Conservation (phyloP, 1,140 invertebrate genomes). For the Drosophila lini region DNA sequence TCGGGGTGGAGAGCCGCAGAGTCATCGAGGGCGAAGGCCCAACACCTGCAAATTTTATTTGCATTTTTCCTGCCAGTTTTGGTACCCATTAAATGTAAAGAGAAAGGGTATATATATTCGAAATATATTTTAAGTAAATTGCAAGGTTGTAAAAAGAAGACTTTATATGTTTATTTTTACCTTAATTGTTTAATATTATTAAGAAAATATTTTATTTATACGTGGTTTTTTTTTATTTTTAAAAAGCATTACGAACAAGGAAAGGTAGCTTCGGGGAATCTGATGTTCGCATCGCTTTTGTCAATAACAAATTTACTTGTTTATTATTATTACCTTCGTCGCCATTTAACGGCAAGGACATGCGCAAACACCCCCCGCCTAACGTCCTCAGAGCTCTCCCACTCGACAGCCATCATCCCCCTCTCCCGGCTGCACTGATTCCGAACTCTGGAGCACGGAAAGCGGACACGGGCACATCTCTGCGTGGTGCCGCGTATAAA, state of each 20-base stretch:
- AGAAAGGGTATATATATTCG: slow-evolving; percentile 13
- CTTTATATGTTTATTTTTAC: too few relatives aligned
- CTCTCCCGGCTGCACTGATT: slow-evolving; percentile 11
- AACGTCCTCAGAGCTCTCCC: slow-evolving; percentile 4
- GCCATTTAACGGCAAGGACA: slow-evolving; percentile 61
- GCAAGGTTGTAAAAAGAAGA: neutral
- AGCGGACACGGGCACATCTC: slow-evolving; percentile 19
- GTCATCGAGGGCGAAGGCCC: slow-evolving; percentile 35
- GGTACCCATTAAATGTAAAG: slow-evolving; percentile 12
- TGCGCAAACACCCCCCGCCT: slow-evolving; percentile 66
- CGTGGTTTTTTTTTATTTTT: neutral
- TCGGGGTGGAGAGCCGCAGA: neutral
- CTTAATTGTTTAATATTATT: neutral
- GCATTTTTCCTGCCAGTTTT: slow-evolving; percentile 55
- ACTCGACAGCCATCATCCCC: slow-evolving; percentile 11
- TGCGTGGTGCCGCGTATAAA: slow-evolving; percentile 58
- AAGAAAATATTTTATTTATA: neutral
- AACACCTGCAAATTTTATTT: slow-evolving; percentile 75
- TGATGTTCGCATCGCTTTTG: neutral
- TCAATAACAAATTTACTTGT: slow-evolving; percentile 24
- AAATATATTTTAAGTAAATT: neutral
- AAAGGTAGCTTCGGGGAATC: neutral
- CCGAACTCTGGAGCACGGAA: slow-evolving; percentile 1
- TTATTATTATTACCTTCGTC: slow-evolving; percentile 53
- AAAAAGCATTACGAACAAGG: too few relatives aligned